These are phyloP conservation scores for Laticauda colubrina DNA, from an alignment of 2,113 vertebrate species.

Conservation along the genomic window DNA sequence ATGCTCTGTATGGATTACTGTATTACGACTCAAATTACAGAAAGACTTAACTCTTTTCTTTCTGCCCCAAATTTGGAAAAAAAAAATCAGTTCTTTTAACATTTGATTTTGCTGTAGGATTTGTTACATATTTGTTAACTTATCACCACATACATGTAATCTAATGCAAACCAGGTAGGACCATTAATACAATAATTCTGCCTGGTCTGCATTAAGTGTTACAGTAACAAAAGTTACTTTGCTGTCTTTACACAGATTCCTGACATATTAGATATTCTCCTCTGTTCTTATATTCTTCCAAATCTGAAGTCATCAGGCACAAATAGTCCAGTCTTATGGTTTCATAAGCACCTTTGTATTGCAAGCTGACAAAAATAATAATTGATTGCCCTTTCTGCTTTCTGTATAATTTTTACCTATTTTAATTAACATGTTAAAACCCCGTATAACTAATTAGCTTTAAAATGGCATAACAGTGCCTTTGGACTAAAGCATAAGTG, in stretches of 20 bases:
- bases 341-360: constrained; percentile 7
- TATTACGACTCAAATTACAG: neutral
- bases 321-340: neutral
- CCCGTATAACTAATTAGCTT: neutral
- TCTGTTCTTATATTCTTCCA: neutral
- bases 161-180: neutral
- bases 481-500: neutral
- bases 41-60: neutral
- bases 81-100: neutral
- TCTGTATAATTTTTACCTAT: neutral
- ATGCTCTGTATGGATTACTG: neutral
- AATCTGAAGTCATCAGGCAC: neutral
- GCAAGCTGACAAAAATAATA: neutral
- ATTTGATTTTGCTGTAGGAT: neutral
- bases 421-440: neutral
- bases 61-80: neutral
- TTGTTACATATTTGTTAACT: neutral
- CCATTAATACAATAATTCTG: neutral
- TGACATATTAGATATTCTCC: neutral
- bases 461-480: neutral
- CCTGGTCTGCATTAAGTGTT: neutral
- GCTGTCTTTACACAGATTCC: neutral
- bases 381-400: neutral
- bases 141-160: neutral
- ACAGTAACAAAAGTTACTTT: neutral